phyloP scores from a whole-genome alignment of 1,140 invertebrate species.

The Proctacanthus coquilletti region DNA sequence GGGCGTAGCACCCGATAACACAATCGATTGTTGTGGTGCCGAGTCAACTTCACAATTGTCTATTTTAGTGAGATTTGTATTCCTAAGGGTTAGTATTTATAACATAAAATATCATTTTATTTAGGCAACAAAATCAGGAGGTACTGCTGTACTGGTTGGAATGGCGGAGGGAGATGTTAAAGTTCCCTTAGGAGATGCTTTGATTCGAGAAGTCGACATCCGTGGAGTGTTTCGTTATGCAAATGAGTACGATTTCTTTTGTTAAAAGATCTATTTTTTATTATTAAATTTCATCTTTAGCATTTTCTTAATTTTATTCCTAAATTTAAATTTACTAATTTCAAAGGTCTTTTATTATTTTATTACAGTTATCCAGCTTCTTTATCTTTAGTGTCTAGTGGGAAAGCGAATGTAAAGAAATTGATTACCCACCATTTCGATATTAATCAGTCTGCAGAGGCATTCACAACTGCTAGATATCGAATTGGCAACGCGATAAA shows the following conservation, averaged over 20 bases:
- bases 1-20: conserved; percentile 49
- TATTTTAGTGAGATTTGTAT: conserved; percentile 24
- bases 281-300: too few species aligned
- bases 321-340: conserved; percentile 9
- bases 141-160: conserved; percentile 31
- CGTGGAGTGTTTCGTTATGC: conserved; percentile 73
- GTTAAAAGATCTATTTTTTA: too few species aligned
- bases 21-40: conserved; percentile 73
- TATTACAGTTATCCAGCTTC: conserved; percentile 39
- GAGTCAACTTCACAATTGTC: conserved; percentile 54
- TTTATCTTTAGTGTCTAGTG: conserved; percentile 60
- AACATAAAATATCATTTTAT: too few species aligned
- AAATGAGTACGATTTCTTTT: conserved; percentile 50
- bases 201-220: conserved; percentile 71
- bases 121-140: conserved; percentile 22
- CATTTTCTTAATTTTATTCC: neutral
- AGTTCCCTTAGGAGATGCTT: conserved; percentile 59
- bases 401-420: conserved; percentile 65
- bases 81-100: neutral
- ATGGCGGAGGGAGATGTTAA: conserved; percentile 56
- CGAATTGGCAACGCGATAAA: conserved; percentile 56
- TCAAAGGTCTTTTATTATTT: conserved; percentile 10
- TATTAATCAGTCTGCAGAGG: conserved; percentile 63
- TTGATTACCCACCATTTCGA: conserved; percentile 75
- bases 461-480: conserved; percentile 63